phyloP scores from a whole-genome alignment of 2,797 vertebrate species.

The Hippopotamyrus pictus region DNA sequence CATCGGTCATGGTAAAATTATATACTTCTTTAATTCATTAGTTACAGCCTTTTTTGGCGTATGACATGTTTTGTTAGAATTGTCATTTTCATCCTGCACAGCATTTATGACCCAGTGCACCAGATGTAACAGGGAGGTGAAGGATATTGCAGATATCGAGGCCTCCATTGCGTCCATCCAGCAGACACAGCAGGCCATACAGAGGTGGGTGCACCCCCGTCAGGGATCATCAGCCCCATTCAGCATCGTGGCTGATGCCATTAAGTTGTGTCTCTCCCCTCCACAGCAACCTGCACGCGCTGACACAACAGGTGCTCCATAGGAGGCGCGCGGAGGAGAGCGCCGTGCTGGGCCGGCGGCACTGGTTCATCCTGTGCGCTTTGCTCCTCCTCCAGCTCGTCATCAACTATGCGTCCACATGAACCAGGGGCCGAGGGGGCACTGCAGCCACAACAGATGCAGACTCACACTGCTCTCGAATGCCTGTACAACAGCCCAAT shows the following conservation, averaged over 20 bases:
- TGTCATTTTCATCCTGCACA: slow-evolving; percentile 24
- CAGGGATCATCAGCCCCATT: background rate
- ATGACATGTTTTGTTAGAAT: background rate
- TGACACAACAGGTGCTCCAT: slow-evolving; percentile 65
- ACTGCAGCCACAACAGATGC: slow-evolving; percentile 28
- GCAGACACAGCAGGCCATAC: slow-evolving; percentile 85
- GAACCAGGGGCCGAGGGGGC: slow-evolving; percentile 49
- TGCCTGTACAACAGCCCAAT: slow-evolving; percentile 56
- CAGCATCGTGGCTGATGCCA: background rate
- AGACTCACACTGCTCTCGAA: background rate
- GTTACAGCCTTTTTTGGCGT: background rate
- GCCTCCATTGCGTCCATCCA: slow-evolving; percentile 76
- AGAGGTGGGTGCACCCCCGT: slow-evolving; percentile 60
- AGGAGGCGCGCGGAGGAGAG: slow-evolving; percentile 54
- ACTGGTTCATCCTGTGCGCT: slow-evolving; percentile 81
- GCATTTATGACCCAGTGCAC: slow-evolving; percentile 66
- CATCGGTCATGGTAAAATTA: background rate
- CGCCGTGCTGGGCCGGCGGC: slow-evolving; percentile 66
- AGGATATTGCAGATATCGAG: slow-evolving; percentile 76
- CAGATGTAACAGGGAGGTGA: slow-evolving; percentile 74
- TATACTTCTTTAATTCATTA: background rate
- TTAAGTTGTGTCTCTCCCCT: background rate
- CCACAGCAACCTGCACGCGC: slow-evolving; percentile 72
- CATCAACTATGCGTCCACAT: slow-evolving; percentile 87
- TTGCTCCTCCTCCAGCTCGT: slow-evolving; percentile 83